phyloP scores from a whole-genome alignment of 2,113 vertebrate genomes.

The Varanus komodoensis region DNA sequence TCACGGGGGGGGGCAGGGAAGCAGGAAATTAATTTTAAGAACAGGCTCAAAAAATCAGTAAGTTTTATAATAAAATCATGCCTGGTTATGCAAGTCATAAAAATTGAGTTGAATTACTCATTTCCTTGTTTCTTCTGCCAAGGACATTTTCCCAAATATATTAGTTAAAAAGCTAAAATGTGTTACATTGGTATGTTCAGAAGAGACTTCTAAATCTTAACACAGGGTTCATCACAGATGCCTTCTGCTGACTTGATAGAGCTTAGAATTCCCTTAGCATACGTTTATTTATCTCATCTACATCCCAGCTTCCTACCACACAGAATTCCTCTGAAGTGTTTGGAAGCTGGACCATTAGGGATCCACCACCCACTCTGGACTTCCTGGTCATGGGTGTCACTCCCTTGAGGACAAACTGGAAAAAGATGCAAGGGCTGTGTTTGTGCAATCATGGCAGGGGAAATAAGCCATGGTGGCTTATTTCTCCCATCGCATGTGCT shows the following conservation, averaged over 20 bases:
- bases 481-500: too few relatives aligned
- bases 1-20: neutral
- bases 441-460: too few relatives aligned
- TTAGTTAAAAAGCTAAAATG: conserved; percentile 61
- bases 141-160: conserved; percentile 68
- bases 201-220: conserved; percentile 52
- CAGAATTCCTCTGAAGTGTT: neutral
- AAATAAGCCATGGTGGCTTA: too few relatives aligned
- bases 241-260: neutral
- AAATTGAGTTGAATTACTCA: conserved; percentile 67
- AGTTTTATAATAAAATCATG: conserved; percentile 75
- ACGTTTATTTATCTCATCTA: neutral
- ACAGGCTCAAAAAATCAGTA: conserved; percentile 74
- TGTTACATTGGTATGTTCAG: conserved; percentile 49
- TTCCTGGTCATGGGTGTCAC: neutral
- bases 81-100: conserved; percentile 71
- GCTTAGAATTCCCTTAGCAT: conserved; percentile 6
- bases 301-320: neutral
- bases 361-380: neutral
- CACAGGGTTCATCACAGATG: conserved; percentile 2
- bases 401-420: neutral
- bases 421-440: neutral
- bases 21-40: neutral
- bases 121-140: conserved; percentile 73
- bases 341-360: neutral